Percentiles rank a stretch among this genome's conserved stretches.
phyloP scores from a whole-genome alignment of 2,797 vertebrate genomes.

The Anableps anableps region DNA sequence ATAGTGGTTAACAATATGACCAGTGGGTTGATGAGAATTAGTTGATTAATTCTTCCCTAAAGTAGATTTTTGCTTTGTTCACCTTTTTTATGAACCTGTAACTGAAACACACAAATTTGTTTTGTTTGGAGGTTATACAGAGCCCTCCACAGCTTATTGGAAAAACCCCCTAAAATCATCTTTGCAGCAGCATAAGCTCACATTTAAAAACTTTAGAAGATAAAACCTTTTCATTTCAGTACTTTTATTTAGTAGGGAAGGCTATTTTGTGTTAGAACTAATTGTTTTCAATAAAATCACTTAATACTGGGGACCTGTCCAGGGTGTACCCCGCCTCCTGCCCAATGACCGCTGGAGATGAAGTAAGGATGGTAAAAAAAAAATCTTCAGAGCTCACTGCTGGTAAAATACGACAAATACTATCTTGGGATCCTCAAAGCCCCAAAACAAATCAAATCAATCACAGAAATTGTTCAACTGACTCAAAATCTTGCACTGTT shows the following conservation, averaged over 20 bases:
- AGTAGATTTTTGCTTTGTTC: background rate
- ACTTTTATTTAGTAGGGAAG: background rate
- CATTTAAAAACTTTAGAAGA: background rate
- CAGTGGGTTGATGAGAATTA: conserved; percentile 5
- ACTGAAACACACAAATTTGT: background rate
- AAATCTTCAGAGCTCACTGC: background rate
- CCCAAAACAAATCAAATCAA: too few relatives aligned
- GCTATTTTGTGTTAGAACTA: background rate
- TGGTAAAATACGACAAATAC: background rate
- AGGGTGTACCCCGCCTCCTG: background rate
- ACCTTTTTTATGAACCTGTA: background rate
- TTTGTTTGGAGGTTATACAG: background rate
- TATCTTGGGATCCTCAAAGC: too few relatives aligned
- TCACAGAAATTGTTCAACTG: too few relatives aligned
- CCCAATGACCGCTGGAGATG: background rate
- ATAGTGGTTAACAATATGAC: conserved; percentile 7
- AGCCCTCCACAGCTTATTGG: background rate
- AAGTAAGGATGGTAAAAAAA: background rate
- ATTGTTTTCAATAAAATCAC: background rate
- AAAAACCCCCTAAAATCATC: background rate
- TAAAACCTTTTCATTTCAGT: background rate
- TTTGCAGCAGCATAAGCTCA: background rate
- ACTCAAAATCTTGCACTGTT: too few relatives aligned
- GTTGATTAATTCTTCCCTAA: background rate
- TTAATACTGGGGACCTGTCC: background rate